phyloP scores from a whole-genome alignment of 1,140 invertebrate genomes.

The Zaprionus kolodkinae region DNA sequence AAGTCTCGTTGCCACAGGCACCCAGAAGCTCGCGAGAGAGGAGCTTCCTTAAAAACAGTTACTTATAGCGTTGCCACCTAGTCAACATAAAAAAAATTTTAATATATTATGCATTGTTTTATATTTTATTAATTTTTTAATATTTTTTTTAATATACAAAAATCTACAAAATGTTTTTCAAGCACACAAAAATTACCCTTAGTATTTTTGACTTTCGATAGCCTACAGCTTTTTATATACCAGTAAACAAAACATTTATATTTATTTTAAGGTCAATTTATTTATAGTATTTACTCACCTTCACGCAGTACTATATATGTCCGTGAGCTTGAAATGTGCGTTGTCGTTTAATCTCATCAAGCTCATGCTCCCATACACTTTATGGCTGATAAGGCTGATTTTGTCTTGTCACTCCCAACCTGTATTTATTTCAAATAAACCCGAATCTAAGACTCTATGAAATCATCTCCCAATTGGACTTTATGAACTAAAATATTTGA shows the following conservation, averaged over 20 bases:
- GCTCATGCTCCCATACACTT: neutral
- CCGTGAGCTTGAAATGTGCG: slow-evolving; percentile 39
- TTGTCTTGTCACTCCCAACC: neutral
- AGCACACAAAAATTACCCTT: neutral
- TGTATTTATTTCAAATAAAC: neutral
- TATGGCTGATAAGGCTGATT: slow-evolving; percentile 9
- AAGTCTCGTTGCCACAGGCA: slow-evolving; percentile 4
- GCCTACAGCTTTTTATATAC: neutral
- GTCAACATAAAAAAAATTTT: neutral
- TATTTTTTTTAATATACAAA: too few species aligned
- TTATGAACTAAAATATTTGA: neutral
- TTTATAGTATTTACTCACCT: neutral
- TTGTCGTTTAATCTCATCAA: slow-evolving; percentile 16
- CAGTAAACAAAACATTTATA: neutral
- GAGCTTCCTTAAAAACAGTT: slow-evolving; percentile 46
- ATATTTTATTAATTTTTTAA: neutral
- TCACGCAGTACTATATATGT: slow-evolving; percentile 7
- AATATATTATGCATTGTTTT: neutral
- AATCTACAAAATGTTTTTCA: neutral
- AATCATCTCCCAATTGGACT: neutral
- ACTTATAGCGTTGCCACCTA: slow-evolving; percentile 46
- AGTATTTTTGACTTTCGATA: neutral
- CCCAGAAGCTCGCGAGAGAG: neutral
- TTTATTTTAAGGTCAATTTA: neutral
- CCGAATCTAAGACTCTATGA: neutral